Evolutionary conservation across 2,888 invertebrate genomes (phyloP).

Genomic region (Ophion obscuratus): DNA sequence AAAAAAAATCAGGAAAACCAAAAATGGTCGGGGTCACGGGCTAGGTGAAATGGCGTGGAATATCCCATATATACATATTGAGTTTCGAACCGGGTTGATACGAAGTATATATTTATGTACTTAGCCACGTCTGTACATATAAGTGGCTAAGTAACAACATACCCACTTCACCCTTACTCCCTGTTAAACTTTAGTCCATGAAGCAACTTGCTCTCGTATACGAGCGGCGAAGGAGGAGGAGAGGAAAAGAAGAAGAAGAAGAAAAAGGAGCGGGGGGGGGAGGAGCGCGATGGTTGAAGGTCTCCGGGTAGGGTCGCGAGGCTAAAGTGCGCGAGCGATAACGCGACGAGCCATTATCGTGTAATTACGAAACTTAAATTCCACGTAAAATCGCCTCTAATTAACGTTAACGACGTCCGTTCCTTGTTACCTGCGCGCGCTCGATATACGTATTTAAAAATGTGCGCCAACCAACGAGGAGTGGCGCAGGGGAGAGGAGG

Average conservation of each 20-base stretch:
- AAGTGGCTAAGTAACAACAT: not conserved
- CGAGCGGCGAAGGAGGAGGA: slow-evolving; percentile 12
- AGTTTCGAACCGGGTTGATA: too few relatives aligned
- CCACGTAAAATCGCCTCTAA: slow-evolving; percentile 75
- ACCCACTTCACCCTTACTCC: slow-evolving; percentile 46
- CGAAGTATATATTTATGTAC: slow-evolving; percentile 4
- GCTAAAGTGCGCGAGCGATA: slow-evolving; percentile 68
- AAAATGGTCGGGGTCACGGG: too few relatives aligned
- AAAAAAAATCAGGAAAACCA: too few relatives aligned
- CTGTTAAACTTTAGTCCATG: slow-evolving; percentile 72
- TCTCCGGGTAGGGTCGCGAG: slow-evolving; percentile 38
- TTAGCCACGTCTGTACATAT: slow-evolving; percentile 30
- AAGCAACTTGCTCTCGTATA: slow-evolving; percentile 63
- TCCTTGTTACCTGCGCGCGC: slow-evolving; percentile 65
- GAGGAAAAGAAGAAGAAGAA: slow-evolving; percentile 27
- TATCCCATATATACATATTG: too few relatives aligned
- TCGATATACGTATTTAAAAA: slow-evolving; percentile 22
- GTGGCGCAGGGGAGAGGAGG: not conserved
- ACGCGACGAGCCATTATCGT: slow-evolving; percentile 75
- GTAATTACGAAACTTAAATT: slow-evolving; percentile 80
- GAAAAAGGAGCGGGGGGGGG: slow-evolving; percentile 19
- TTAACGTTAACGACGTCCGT: slow-evolving; percentile 76
- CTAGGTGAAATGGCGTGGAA: too few relatives aligned
- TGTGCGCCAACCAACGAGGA: not conserved
- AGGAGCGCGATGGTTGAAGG: not conserved